Base-by-base conservation (phyloP, 1,140 invertebrate genomes). In the Kradibia gibbosae region DNA sequence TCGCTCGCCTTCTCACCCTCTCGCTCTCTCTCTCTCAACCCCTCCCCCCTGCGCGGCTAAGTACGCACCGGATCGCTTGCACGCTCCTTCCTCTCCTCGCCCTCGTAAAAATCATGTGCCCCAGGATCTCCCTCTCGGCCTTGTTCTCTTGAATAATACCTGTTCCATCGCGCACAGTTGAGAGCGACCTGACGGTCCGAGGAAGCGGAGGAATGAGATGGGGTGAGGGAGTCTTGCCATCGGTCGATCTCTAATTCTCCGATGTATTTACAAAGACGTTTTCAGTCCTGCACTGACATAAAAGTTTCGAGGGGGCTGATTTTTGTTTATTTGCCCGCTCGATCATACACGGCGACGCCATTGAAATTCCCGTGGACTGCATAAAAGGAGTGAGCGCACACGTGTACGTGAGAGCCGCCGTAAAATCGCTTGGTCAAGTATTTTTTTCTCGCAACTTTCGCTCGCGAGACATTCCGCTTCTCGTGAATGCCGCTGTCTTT, bases 251-350 rank as follows among this genome's bases (percentile, higher is more conserved):
- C n/a, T 70, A 50, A 71, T 78, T 78, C 45, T 72, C 65, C 25
- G 48, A 80, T 80, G 70, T 74, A 65, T 80, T 80, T 80, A 80
- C 71, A 80, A 80, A 80, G 57, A 48, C 55, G 71, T 55, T 74
- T 65, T 74, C 71, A 62, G 53, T 74, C 20, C 15, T 39, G 17
- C 1, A 22, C 17, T 25, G 78, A 65, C 36, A 34, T 65, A 25
- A 57, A 65, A 71, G 71, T 34, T 25, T 79, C 77, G 28, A 53
- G 50, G 45, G 50, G n/a, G 42, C 53, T 62, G 8, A 28, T 72
- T 72, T 79, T 72, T 79, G 13, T 74, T 73, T 65, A 34, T 80
- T 74, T 57, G 71, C 20, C 28, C 39, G n/a, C 8, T 28, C 28
- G 78, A 80, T 80, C 53, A 72, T 77, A 39, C 55, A 22, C 20